Conservation (phyloP, 2,797 vertebrate species). For the Lithobates sylvaticus region DNA sequence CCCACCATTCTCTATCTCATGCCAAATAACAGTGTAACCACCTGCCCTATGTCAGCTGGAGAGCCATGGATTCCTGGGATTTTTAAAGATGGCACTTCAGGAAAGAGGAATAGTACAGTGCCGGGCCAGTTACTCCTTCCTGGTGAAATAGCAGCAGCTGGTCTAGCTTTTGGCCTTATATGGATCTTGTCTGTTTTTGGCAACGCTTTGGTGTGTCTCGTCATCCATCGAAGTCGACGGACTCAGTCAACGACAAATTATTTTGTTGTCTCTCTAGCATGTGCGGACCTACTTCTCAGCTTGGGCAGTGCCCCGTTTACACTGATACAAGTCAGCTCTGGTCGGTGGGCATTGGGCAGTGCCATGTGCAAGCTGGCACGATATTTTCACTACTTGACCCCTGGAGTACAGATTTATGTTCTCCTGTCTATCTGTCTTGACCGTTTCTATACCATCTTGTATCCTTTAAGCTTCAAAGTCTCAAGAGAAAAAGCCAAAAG, state of each 20-base stretch:
- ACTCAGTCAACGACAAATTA: conserved; percentile 97
- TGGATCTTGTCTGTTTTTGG: conserved; percentile 90
- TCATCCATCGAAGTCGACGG: conserved; percentile 93
- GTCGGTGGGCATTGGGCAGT: conserved; percentile 82
- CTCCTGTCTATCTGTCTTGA: conserved; percentile 91
- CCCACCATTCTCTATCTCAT: conserved; percentile 72
- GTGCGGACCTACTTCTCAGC: conserved; percentile 88
- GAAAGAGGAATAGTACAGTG: conserved; percentile 72
- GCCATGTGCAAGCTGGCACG: conserved; percentile 82
- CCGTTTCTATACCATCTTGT: conserved; percentile 91
- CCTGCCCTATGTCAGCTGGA: conserved; percentile 66
- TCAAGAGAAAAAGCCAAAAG: conserved; percentile 93
- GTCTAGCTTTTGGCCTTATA: conserved; percentile 79
- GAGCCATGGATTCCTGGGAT: conserved; percentile 58
- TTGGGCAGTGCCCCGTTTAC: conserved; percentile 82
- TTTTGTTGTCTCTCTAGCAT: conserved; percentile 94
- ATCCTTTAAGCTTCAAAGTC: conserved; percentile 94
- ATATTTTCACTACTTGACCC: conserved; percentile 88
- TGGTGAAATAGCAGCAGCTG: conserved; percentile 79
- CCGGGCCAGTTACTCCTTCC: conserved; percentile 69
- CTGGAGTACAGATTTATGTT: conserved; percentile 89
- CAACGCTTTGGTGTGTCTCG: conserved; percentile 90
- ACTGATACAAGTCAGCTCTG: conserved; percentile 84
- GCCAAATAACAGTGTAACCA: conserved; percentile 77
- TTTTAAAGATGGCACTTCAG: conserved; percentile 57